phyloP scores from a whole-genome alignment of 2,113 vertebrate genomes.

The Epinephelus cyanopodus region DNA sequence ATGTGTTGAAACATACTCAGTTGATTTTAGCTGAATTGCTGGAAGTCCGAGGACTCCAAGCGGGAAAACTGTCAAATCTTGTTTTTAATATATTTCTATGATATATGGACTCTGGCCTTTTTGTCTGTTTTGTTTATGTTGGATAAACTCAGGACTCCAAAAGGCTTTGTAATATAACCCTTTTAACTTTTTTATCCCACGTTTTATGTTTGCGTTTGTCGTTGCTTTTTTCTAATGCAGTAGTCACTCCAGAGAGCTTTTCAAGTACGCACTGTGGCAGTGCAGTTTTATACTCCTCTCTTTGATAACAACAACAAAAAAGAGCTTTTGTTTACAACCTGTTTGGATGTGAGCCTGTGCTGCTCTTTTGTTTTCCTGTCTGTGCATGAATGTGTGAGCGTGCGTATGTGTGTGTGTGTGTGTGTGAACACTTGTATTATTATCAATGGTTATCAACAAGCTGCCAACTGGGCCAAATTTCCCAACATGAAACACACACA shows the following conservation, averaged over 20 bases:
- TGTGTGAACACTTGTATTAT: constrained; percentile 49
- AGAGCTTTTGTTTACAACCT: constrained; percentile 68
- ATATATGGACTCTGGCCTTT: constrained; percentile 65
- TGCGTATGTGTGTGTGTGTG: constrained; percentile 8
- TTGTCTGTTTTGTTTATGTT: constrained; percentile 70
- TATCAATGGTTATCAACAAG: constrained; percentile 44
- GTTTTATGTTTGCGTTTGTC: constrained; percentile 36
- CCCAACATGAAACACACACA: constrained; percentile 25
- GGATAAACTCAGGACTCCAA: constrained; percentile 83
- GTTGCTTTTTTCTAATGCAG: constrained; percentile 70
- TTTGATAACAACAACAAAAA: constrained; percentile 45
- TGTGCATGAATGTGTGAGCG: constrained; percentile 31
- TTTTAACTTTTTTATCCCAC: constrained; percentile 60
- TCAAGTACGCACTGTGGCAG: constrained; percentile 35
- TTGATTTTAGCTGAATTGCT: background rate
- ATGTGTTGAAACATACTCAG: constrained; percentile 2
- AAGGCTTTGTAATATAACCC: constrained; percentile 64
- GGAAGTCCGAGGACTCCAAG: background rate
- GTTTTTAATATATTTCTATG: constrained; percentile 51
- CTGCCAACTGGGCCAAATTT: constrained; percentile 68
- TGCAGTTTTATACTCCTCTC: constrained; percentile 70
- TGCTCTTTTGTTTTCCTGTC: constrained; percentile 20
- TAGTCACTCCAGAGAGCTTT: constrained; percentile 61
- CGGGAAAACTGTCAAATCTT: background rate
- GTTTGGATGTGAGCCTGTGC: constrained; percentile 34